A percentile compares a stretch with the other conserved stretches of the same genome.
These are phyloP conservation scores for Xiphophorus birchmanni DNA, from an alignment of 2,797 vertebrate genomes.

Conservation along the genomic window DNA sequence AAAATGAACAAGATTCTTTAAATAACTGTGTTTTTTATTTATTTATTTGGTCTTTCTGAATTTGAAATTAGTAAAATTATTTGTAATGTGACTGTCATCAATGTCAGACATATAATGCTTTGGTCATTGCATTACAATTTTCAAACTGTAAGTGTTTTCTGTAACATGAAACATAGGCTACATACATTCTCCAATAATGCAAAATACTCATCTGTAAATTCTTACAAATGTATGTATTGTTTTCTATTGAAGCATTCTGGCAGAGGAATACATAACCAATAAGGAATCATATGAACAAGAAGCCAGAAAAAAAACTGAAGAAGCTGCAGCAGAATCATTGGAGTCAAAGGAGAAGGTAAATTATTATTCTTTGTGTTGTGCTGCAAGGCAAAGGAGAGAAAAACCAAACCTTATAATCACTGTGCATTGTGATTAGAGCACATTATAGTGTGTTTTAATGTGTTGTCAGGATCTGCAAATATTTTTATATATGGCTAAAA, in stretches of 20 bases:
- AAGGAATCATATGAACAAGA: conserved; percentile 44
- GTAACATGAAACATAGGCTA: too few relatives aligned
- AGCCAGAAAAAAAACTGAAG: conserved; percentile 48
- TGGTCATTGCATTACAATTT: too few relatives aligned
- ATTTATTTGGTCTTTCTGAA: too few relatives aligned
- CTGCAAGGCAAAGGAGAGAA: not conserved
- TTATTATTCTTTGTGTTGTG: not conserved
- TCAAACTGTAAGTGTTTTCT: too few relatives aligned
- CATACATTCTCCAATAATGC: not conserved
- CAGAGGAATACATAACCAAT: conserved; percentile 58
- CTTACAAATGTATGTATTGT: not conserved
- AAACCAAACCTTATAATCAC: not conserved
- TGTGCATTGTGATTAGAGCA: not conserved
- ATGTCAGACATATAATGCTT: too few relatives aligned
- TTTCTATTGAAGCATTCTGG: conserved; percentile 49
- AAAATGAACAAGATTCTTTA: too few relatives aligned
- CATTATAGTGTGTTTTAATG: not conserved
- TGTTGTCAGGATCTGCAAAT: too few relatives aligned
- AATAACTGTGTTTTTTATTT: too few relatives aligned
- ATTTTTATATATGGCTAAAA: too few relatives aligned
- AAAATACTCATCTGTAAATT: too few relatives aligned
- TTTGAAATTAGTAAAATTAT: too few relatives aligned
- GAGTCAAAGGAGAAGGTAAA: conserved; percentile 56
- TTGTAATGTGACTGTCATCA: too few relatives aligned
- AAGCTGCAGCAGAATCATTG: conserved; percentile 36